phyloP scores from a whole-genome alignment of 2,113 vertebrate species.

The Sminthopsis crassicaudata region DNA sequence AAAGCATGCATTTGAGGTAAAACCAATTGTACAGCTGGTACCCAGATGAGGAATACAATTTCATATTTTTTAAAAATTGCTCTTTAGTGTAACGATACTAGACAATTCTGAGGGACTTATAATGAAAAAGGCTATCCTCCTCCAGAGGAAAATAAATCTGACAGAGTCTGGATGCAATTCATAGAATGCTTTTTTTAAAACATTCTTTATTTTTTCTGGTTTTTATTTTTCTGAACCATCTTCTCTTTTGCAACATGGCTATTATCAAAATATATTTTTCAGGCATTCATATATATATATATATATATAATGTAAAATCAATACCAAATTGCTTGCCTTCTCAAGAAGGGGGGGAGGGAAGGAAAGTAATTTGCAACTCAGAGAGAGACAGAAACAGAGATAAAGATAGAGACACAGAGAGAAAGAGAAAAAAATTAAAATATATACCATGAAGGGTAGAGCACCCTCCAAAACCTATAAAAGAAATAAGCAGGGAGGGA shows the following conservation, averaged over 20 bases:
- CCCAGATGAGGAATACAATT: not conserved
- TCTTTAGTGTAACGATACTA: not conserved
- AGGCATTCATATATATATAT: not conserved
- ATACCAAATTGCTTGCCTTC: not conserved
- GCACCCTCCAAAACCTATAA: no score
- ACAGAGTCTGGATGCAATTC: not conserved
- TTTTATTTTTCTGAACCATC: not conserved
- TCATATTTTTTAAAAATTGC: not conserved
- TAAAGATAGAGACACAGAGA: no score
- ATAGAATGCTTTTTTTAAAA: not conserved
- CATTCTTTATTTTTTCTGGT: not conserved
- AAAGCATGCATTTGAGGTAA: not conserved
- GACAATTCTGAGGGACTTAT: not conserved
- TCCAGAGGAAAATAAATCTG: not conserved
- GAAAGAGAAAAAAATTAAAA: not conserved
- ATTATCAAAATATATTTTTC: not conserved
- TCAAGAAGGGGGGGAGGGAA: not conserved
- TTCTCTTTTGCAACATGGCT: not conserved
- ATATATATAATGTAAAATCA: no score
- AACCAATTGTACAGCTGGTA: not conserved
- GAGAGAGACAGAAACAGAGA: no score
- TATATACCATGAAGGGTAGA: no score
- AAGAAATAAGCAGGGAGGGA: no score
- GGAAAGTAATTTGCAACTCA: not conserved
- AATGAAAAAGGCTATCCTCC: not conserved